Base-by-base conservation (phyloP, 2,888 invertebrate genomes). In the Neoitamus cyanurus region DNA sequence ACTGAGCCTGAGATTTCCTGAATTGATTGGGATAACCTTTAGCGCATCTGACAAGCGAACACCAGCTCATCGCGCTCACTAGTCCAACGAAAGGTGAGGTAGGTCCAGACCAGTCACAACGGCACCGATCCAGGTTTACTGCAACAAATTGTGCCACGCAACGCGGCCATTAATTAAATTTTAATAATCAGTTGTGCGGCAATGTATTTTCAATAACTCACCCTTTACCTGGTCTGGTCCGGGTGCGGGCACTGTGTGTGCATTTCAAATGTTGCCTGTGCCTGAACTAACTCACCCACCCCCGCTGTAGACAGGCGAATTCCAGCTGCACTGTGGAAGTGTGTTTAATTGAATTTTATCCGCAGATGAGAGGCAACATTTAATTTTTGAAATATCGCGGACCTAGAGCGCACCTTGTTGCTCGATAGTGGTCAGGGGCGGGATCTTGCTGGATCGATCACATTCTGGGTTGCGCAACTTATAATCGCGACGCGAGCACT, bases 91-190 rank as follows among this genome's bases (percentile, higher is more conserved):
- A 34, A 68, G 48, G 70, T 69, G 30, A 78, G 20, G 48, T 15
- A 69, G 36, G 28, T 25, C 37, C 37, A 37, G 20, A 2, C 34
- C n/a, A 15, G 37, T 80, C 31, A 15, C 7, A 46, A 34, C 48
- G 31, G 30, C 15, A 15, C 42, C 68, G 69, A 25, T 69, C 68
- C 13, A 28, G 48, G 42, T 82, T 84, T 72, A 68, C 58, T 13
- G 82, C 68, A 84, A 85, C 84, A 84, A 84, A 84, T 73, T 75
- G 82, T 58, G 69, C 82, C 84, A 84, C 75, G 85, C 80, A 84
- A 84, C 82, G 28, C 3, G 37, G 20, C 68, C 75, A 85, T 85
- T 84, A 85, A 85, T 85, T 85, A 85, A 84, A 85, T 31, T 68
- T 80, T 85, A 85, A 85, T 85, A 80, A 85, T 84, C 80, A 80